phyloP scores from a whole-genome alignment of 2,888 invertebrate species.

The Panopea generosa region DNA sequence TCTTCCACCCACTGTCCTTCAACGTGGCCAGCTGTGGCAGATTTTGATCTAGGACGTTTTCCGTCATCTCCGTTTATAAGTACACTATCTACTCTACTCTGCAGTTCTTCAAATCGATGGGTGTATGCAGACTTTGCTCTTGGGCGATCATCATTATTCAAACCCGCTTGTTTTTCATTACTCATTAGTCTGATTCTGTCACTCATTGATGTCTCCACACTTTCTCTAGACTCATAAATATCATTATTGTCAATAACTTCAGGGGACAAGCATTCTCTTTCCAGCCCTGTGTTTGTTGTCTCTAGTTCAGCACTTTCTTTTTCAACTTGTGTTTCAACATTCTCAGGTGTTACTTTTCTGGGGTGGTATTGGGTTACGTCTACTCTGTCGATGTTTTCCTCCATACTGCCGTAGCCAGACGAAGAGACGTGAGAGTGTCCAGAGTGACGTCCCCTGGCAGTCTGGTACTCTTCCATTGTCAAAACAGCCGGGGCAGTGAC shows the following conservation, averaged over 20 bases:
- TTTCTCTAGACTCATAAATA: conserved; percentile 29
- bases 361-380: neutral
- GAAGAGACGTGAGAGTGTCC: conserved; percentile 15
- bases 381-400: conserved; percentile 12
- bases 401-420: conserved; percentile 46
- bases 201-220: conserved; percentile 47
- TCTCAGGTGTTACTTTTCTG: neutral
- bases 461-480: conserved; percentile 27
- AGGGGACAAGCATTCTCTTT: neutral
- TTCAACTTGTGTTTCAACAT: neutral
- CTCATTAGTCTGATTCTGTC: conserved; percentile 40
- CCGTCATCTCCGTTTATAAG: conserved; percentile 19
- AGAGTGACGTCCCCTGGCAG: conserved; percentile 28
- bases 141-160: conserved; percentile 12
- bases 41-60: conserved; percentile 35
- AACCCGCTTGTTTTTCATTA: conserved; percentile 7
- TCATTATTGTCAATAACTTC: neutral
- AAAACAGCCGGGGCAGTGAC: conserved; percentile 69
- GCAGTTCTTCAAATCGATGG: neutral
- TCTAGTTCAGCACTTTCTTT: conserved; percentile 10
- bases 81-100: neutral
- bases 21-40: conserved; percentile 17
- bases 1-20: conserved; percentile 39
- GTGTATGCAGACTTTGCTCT: conserved; percentile 48
- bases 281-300: neutral